These are phyloP conservation scores for Notiomystis cincta DNA, from an alignment of 2,113 vertebrate genomes.

Conservation along the genomic window DNA sequence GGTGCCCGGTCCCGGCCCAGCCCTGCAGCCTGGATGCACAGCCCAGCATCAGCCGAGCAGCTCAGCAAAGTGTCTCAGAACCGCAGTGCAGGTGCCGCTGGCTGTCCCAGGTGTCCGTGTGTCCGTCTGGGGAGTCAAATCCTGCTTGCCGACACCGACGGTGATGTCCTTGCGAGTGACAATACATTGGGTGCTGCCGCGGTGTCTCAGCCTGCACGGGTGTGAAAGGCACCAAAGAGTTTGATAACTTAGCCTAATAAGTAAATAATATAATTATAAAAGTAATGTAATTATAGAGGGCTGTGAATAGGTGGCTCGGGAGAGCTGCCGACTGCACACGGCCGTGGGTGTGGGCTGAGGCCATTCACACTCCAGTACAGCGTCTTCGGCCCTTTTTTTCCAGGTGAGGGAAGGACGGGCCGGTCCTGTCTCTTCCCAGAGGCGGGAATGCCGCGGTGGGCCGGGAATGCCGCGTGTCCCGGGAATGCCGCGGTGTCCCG, in stretches of 20 bases:
- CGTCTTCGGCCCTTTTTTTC: fast-evolving
- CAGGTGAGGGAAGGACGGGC: fast-evolving
- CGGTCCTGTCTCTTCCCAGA: background rate
- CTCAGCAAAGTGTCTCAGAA: fast-evolving
- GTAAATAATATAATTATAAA: background rate
- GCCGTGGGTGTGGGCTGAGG: fast-evolving
- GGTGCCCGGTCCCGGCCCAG: fast-evolving
- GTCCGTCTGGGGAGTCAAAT: background rate
- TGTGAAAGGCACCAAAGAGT: background rate
- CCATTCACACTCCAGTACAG: fast-evolving
- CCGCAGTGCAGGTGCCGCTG: fast-evolving
- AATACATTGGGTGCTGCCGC: fast-evolving
- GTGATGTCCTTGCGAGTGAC: fast-evolving
- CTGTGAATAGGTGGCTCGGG: fast-evolving
- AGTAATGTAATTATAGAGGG: background rate
- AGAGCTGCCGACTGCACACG: fast-evolving
- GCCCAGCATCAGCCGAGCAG: no score
- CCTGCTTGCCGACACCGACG: fast-evolving
- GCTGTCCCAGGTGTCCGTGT: background rate
- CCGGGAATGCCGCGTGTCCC: no score
- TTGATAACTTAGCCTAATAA: background rate
- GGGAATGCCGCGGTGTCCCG: fast-evolving
- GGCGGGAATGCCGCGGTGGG: fast-evolving
- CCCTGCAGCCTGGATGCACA: fast-evolving
- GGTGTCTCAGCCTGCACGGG: fast-evolving